phyloP scores from a whole-genome alignment of 1,140 invertebrate species.

The Bombus vancouverensis region DNA sequence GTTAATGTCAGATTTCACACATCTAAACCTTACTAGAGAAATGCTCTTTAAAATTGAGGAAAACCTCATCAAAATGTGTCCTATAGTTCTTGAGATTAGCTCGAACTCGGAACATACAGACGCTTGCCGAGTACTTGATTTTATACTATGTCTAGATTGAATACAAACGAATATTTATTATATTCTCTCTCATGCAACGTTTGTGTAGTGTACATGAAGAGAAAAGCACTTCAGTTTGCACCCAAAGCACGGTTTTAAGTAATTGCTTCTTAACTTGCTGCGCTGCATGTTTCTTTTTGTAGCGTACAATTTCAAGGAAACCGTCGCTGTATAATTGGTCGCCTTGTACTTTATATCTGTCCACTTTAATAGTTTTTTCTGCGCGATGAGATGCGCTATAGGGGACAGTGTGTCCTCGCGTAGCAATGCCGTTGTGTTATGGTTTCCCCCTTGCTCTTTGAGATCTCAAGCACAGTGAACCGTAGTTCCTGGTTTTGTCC shows the following conservation, averaged over 20 bases:
- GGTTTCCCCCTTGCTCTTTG: not conserved
- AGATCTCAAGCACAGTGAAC: not conserved
- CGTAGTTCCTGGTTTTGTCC: not conserved
- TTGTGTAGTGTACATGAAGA: not conserved
- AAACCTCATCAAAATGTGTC: too few relatives aligned
- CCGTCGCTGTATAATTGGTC: slow-evolving; percentile 22
- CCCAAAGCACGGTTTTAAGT: not conserved
- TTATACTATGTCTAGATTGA: too few relatives aligned
- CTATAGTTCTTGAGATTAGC: too few relatives aligned
- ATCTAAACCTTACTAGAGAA: too few relatives aligned
- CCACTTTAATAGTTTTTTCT: slow-evolving; percentile 20
- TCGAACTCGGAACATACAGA: too few relatives aligned
- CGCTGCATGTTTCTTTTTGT: not conserved
- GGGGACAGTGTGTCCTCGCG: slow-evolving; percentile 5
- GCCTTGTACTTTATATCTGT: slow-evolving; percentile 38
- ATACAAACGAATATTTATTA: not conserved
- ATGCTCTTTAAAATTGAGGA: too few relatives aligned
- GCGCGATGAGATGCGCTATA: not conserved
- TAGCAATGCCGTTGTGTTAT: too few relatives aligned
- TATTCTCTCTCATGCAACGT: not conserved
- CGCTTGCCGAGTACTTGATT: too few relatives aligned
- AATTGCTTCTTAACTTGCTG: slow-evolving; percentile 6
- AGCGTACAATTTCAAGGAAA: slow-evolving; percentile 23
- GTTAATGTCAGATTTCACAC: too few relatives aligned
- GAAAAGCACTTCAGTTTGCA: not conserved